Percentiles rank a stretch among this genome's conserved stretches.
Conservation (phyloP, 2,113 vertebrate genomes). For the Ornithorhynchus anatinus region DNA sequence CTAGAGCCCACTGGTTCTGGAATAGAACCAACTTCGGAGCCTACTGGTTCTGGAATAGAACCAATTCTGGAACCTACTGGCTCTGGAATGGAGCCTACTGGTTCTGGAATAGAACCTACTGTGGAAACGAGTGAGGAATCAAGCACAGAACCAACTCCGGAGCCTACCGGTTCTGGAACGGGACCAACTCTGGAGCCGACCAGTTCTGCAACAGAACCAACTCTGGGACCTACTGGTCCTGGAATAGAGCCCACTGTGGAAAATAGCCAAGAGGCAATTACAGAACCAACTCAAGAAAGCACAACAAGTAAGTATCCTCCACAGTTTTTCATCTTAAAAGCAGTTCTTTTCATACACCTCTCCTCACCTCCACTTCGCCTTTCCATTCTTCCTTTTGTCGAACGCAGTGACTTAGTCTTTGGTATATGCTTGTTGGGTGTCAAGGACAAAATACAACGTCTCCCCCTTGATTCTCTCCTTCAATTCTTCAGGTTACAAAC, state of each 20-base stretch:
- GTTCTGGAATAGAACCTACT: background rate
- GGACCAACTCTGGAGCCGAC: background rate
- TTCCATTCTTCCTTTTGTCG: no score
- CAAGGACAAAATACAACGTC: no score
- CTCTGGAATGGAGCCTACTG: no score
- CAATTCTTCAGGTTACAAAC: no score
- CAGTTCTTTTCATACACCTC: no score
- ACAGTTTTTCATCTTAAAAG: background rate
- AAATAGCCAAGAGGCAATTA: background rate
- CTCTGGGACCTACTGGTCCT: background rate
- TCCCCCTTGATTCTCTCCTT: no score
- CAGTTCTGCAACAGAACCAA: no score
- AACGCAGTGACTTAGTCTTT: no score
- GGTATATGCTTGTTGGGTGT: no score
- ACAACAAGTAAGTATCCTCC: no score
- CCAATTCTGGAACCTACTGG: background rate
- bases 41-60: background rate
- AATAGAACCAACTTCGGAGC: background rate
- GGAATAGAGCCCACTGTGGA: background rate
- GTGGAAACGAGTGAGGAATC: background rate
- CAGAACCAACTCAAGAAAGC: conserved; percentile 10
- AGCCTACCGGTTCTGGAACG: background rate
- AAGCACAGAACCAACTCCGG: background rate
- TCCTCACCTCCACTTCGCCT: no score
- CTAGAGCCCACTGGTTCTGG: background rate